phyloP scores from a whole-genome alignment of 1,140 invertebrate species.

The Contarinia nasturtii region DNA sequence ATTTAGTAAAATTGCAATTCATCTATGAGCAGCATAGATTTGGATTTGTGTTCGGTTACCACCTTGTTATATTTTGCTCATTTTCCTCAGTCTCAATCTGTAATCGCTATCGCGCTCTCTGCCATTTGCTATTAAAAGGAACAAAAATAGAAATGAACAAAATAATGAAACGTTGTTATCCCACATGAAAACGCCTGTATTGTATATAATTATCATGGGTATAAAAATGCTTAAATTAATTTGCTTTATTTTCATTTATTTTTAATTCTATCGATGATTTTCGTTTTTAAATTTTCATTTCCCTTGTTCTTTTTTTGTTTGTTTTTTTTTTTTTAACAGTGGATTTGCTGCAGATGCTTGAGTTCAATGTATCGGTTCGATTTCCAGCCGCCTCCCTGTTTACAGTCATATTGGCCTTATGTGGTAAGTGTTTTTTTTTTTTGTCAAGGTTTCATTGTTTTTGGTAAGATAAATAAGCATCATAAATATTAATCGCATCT shows the following conservation, averaged over 20 bases:
- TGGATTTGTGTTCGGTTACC: no score
- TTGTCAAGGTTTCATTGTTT: background rate
- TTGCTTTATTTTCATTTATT: background rate
- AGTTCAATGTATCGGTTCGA: constrained; percentile 79
- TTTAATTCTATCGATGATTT: background rate
- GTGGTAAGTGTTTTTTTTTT: constrained; percentile 53
- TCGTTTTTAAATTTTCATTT: background rate
- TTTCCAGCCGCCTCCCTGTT: constrained; percentile 91
- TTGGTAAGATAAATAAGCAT: no score
- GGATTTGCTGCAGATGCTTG: constrained; percentile 91
- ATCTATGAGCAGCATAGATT: no score
- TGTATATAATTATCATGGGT: background rate
- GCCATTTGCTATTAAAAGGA: no score
- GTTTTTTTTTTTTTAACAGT: constrained; percentile 34
- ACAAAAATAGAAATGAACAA: no score
- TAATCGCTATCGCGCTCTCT: no score
- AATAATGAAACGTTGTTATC: no score
- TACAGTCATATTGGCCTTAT: constrained; percentile 91
- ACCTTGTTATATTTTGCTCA: no score
- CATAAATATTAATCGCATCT: no score
- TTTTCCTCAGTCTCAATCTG: no score
- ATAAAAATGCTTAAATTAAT: background rate
- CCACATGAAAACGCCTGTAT: no score
- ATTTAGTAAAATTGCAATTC: no score
- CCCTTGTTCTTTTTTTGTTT: background rate